Evolutionary conservation across 2,888 invertebrate species (phyloP).

Genomic region (Phortica okadai): DNA sequence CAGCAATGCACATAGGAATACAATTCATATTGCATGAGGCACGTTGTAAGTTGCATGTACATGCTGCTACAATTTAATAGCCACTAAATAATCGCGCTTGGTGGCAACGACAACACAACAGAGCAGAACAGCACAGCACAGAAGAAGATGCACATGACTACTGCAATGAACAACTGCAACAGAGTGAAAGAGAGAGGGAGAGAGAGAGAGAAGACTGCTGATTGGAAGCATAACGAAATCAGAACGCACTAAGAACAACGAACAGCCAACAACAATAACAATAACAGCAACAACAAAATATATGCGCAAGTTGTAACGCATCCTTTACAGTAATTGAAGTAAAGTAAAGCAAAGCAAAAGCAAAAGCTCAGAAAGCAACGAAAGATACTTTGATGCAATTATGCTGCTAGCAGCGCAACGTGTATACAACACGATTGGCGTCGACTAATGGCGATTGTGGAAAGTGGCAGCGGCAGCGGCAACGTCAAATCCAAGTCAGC

Average conservation of each 20-base stretch:
- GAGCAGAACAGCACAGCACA: not conserved
- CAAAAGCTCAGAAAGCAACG: not conserved
- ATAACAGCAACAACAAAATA: not conserved
- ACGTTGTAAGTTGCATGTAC: not conserved
- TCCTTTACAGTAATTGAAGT: not conserved
- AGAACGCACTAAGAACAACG: not conserved
- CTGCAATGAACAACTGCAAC: not conserved
- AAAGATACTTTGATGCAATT: slow-evolving; percentile 30
- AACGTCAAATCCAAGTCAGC: not conserved
- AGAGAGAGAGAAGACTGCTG: not conserved
- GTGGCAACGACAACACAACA: not conserved
- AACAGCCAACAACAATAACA: not conserved
- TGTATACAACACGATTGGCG: not conserved
- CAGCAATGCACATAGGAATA: not conserved
- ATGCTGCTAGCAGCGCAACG: not conserved
- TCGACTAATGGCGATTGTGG: not conserved
- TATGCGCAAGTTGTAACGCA: not conserved
- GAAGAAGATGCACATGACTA: not conserved
- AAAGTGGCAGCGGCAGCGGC: not conserved
- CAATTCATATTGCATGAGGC: not conserved
- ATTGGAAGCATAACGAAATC: slow-evolving; percentile 31
- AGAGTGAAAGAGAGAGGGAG: not conserved
- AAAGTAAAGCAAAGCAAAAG: not conserved
- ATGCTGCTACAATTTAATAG: slow-evolving; percentile 28
- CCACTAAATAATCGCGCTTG: slow-evolving; percentile 27